Percentiles rank a stretch among this genome's conserved stretches.
Conservation (phyloP, 2,113 vertebrate genomes). For the Protobothrops flavoviridis region DNA sequence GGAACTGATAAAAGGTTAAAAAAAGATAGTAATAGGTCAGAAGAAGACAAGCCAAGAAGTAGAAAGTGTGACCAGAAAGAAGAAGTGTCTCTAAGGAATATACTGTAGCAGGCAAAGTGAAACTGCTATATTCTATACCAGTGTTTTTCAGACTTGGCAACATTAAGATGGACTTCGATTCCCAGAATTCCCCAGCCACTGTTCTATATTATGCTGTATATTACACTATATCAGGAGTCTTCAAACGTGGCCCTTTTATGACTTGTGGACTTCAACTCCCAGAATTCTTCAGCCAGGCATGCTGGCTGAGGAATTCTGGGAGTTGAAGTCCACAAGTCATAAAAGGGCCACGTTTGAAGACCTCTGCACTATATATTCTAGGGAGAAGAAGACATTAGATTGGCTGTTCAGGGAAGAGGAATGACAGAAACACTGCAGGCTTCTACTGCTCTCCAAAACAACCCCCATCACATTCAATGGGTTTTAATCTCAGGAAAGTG, state of each 20-base stretch:
- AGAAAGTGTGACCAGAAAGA: constrained; percentile 34
- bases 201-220: background rate
- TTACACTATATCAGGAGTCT: no score
- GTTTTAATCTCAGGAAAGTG: background rate
- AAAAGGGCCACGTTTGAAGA: no score
- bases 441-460: background rate
- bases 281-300: no score
- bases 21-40: background rate
- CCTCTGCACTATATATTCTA: background rate
- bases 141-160: background rate
- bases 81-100: constrained; percentile 7
- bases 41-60: constrained; percentile 27
- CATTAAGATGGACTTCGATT: background rate
- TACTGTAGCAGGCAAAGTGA: background rate
- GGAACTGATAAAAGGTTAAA: constrained; percentile 62
- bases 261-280: no score
- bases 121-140: background rate
- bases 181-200: background rate
- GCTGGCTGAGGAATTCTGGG: no score
- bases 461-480: background rate
- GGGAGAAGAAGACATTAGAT: constrained; percentile 36
- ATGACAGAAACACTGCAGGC: background rate
- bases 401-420: background rate
- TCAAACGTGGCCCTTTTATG: no score
- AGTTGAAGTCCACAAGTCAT: no score